Percentiles rank a stretch among this genome's conserved stretches.
phyloP scores from a whole-genome alignment of 2,113 vertebrate genomes.

The Ahaetulla prasina region DNA sequence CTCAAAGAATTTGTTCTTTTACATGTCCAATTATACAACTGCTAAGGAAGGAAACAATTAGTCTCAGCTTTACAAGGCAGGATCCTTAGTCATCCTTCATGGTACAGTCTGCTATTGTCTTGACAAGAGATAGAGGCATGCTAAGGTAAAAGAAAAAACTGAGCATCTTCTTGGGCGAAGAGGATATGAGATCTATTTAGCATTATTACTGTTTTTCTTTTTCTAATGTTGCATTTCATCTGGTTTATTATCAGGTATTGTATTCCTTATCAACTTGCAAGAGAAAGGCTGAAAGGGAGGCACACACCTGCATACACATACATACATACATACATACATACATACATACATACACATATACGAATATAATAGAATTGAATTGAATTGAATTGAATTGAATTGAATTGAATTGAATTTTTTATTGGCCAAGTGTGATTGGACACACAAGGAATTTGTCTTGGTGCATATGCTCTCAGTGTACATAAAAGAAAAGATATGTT shows the following conservation, averaged over 20 bases:
- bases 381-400: no score
- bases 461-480: no score
- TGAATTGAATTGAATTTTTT: no score
- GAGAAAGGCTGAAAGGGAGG: neutral
- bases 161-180: neutral
- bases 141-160: neutral
- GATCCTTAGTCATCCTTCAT: neutral
- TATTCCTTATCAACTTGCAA: neutral
- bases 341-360: no score
- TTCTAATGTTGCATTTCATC: neutral
- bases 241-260: neutral
- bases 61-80: neutral
- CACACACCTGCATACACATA: neutral
- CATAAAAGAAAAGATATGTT: no score
- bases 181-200: neutral
- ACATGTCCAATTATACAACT: constrained; percentile 11
- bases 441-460: no score
- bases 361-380: no score
- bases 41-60: constrained; percentile 16
- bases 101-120: neutral
- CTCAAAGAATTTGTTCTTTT: neutral
- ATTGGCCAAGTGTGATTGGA: no score
- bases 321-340: no score
- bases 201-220: neutral
- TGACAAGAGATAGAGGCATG: neutral